A percentile compares a stretch with the other conserved stretches of the same genome.
Evolutionary conservation across 1,140 invertebrate species (phyloP).

Genomic region (Megathymus violae): DNA sequence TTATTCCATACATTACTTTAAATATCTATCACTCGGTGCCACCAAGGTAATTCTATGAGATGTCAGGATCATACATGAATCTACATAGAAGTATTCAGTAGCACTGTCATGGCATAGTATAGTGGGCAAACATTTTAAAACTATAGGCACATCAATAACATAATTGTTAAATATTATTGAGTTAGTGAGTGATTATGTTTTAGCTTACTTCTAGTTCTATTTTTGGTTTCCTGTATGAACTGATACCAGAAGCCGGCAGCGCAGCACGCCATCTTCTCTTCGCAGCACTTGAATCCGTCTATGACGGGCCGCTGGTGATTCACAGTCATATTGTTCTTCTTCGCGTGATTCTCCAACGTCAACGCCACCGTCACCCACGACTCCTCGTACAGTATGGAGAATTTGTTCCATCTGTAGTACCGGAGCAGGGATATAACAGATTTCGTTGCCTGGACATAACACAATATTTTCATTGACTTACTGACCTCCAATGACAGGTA

Average conservation of each 20-base stretch:
- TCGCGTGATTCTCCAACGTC: constrained; percentile 89
- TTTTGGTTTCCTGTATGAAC: constrained; percentile 94
- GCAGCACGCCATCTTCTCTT: constrained; percentile 89
- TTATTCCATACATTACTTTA: too few species aligned
- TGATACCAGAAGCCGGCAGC: constrained; percentile 91
- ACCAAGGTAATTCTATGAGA: too few species aligned
- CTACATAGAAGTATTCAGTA: too few species aligned
- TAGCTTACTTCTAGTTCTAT: constrained; percentile 93
- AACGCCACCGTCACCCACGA: constrained; percentile 91
- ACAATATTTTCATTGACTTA: neutral
- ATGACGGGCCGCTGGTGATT: constrained; percentile 89
- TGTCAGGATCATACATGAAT: too few species aligned
- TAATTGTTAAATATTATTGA: too few species aligned
- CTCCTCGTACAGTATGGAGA: constrained; percentile 95
- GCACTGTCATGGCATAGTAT: too few species aligned
- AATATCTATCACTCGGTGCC: too few species aligned
- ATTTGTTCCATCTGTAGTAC: constrained; percentile 97
- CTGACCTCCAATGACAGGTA: neutral
- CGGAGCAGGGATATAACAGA: constrained; percentile 94
- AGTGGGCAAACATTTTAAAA: too few species aligned
- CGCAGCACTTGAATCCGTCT: constrained; percentile 90
- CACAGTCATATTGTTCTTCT: constrained; percentile 90
- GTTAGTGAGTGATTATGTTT: too few species aligned
- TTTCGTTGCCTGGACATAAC: constrained; percentile 91
- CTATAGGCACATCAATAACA: too few species aligned